Base-by-base conservation (phyloP, 1,140 invertebrate species). In the Batillaria attramentaria region DNA sequence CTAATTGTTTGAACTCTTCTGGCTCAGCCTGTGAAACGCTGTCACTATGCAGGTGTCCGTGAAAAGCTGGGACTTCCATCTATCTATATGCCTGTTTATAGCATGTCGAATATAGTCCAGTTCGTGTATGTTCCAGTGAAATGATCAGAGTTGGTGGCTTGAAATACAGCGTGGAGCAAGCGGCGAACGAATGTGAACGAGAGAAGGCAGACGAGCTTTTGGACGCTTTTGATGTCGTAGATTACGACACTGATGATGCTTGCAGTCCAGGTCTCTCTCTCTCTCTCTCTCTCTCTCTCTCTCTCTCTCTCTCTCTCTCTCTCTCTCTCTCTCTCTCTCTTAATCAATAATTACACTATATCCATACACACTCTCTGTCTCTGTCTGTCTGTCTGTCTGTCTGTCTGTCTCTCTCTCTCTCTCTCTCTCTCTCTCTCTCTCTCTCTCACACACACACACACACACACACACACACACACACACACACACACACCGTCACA, bases 341-440 rank as follows among this genome's bases (percentile, higher is more conserved):
- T 24, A n/a, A n/a, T n/a, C n/a, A n/a, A n/a, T n/a, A n/a, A n/a
- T n/a, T n/a, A n/a, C n/a, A n/a, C n/a, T n/a, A n/a, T n/a, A n/a
- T n/a, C n/a, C n/a, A n/a, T n/a, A n/a, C n/a, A n/a, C n/a, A n/a
- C n/a, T 60, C 4, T 60, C 24, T 60, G 10, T 70, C 16, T 37
- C 8, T 70, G 68, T 70, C 35, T 41, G 37, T 70, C 2, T 41
- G 68, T 70, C 2, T 70, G 68, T 41, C 35, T 41, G 68, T 70
- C 2, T 70, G 68, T 41, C 2, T 70, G 37, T 70, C 35, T 70
- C 35, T 41, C 37, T 13, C 35, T 39, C 31, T 24, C 5, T 39
- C 6, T 70, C 37, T 70, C 13, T 70, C 37, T 70, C 35, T 70
- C 18, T 3, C 35, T 10, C 28, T 70, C 68, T 54, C 0, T 18